Evolutionary conservation across 1,140 invertebrate species (phyloP).

Genomic region (Luehdorfia chinensis): DNA sequence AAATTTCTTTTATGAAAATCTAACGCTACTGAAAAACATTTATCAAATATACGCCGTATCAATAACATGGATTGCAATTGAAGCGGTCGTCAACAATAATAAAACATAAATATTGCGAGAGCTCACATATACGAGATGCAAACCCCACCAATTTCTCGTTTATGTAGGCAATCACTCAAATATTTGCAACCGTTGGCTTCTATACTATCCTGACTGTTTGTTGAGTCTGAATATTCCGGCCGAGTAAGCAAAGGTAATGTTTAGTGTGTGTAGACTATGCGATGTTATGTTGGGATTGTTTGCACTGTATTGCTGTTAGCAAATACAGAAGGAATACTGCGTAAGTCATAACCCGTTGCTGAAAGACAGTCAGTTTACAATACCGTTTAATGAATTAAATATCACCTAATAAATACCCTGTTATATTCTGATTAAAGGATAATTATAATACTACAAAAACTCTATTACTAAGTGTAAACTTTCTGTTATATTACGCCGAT

Average conservation of each 20-base stretch:
- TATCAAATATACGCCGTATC: too few relatives aligned
- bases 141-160: conserved; percentile 19
- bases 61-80: too few relatives aligned
- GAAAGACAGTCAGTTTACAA: conserved; percentile 2
- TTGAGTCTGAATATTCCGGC: conserved; percentile 38
- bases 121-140: neutral
- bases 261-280: conserved; percentile 36
- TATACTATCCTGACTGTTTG: conserved; percentile 30
- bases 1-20: too few relatives aligned
- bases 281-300: conserved; percentile 23
- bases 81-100: too few relatives aligned
- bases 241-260: conserved; percentile 51
- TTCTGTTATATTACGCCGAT: too few relatives aligned
- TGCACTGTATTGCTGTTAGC: conserved; percentile 27
- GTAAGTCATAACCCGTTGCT: conserved; percentile 26
- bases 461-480: too few relatives aligned
- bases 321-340: conserved; percentile 28
- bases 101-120: neutral
- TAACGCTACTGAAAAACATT: too few relatives aligned
- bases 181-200: conserved; percentile 39
- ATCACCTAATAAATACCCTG: too few relatives aligned
- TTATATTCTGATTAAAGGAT: too few relatives aligned
- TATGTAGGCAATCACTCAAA: conserved; percentile 47
- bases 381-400: neutral
- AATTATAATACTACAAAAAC: too few relatives aligned